Percentiles rank a stretch among this genome's conserved stretches.
Evolutionary conservation across 2,113 vertebrate genomes (phyloP).

Genomic region (Nerophis ophidion): DNA sequence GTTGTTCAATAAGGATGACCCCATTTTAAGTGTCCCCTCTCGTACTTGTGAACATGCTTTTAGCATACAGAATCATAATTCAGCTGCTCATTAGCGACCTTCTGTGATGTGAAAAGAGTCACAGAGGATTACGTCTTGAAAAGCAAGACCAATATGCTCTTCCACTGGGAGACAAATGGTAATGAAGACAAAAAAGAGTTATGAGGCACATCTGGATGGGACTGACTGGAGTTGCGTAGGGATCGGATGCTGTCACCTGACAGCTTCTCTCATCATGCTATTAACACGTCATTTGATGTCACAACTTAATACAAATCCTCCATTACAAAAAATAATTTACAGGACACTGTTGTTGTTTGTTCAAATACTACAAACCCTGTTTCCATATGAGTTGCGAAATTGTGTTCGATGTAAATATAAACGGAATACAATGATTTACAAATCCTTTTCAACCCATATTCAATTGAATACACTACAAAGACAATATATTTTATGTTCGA

Average conservation of each 20-base stretch:
- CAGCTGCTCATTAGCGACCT: constrained; percentile 55
- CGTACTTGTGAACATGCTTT: constrained; percentile 1
- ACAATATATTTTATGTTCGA: too few species aligned
- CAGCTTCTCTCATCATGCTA: constrained; percentile 49
- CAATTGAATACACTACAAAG: too few species aligned
- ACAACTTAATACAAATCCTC: constrained; percentile 43
- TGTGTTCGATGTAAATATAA: too few species aligned
- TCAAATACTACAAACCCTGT: too few species aligned
- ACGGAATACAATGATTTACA: too few species aligned
- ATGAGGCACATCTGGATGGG: constrained; percentile 59
- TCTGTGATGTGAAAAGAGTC: constrained; percentile 39
- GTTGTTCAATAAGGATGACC: constrained; percentile 19
- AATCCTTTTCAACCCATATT: too few species aligned
- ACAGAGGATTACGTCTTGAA: constrained; percentile 49
- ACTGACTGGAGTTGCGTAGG: constrained; percentile 33
- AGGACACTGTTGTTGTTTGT: not conserved
- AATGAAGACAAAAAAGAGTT: constrained; percentile 61
- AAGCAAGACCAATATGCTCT: constrained; percentile 15
- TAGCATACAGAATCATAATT: constrained; percentile 13
- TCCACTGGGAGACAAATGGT: constrained; percentile 44
- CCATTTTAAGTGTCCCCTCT: not conserved
- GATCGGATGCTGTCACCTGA: constrained; percentile 6
- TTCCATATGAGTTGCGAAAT: too few species aligned
- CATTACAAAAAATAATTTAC: constrained; percentile 26
- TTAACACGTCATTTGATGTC: constrained; percentile 56